These are phyloP conservation scores for Vanacampus margaritifer DNA, from an alignment of 2,113 vertebrate species.

Conservation along the genomic window DNA sequence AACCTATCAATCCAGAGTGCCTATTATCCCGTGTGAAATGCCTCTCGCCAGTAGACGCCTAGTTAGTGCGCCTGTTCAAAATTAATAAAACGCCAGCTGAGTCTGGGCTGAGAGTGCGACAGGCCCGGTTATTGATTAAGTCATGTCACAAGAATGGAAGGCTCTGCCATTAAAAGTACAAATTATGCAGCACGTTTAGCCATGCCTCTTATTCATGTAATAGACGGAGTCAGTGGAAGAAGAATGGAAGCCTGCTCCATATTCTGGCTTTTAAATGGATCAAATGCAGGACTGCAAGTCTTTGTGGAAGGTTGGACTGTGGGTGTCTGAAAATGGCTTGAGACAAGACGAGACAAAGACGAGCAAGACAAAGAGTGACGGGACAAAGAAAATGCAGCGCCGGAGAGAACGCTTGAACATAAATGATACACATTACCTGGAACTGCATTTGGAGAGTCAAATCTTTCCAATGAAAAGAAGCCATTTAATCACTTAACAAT, in stretches of 20 bases:
- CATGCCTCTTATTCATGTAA: slow-evolving; percentile 69
- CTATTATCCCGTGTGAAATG: slow-evolving; percentile 77
- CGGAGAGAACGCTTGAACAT: slow-evolving; percentile 2
- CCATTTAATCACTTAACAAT: slow-evolving; percentile 70
- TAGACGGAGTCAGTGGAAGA: slow-evolving; percentile 60
- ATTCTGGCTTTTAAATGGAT: slow-evolving; percentile 48
- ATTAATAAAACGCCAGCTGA: slow-evolving; percentile 77
- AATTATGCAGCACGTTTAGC: slow-evolving; percentile 68
- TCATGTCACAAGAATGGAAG: slow-evolving; percentile 73
- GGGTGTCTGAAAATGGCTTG: slow-evolving; percentile 45
- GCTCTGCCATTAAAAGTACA: slow-evolving; percentile 66
- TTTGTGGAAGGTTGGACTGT: slow-evolving; percentile 58
- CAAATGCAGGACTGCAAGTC: slow-evolving; percentile 37
- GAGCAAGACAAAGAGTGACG: slow-evolving; percentile 44
- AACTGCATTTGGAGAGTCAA: slow-evolving; percentile 38
- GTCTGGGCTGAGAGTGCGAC: slow-evolving; percentile 64
- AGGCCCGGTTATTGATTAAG: slow-evolving; percentile 78
- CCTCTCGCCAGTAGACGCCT: slow-evolving; percentile 72
- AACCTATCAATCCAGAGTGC: slow-evolving; percentile 79
- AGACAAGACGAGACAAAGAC: slow-evolving; percentile 58
- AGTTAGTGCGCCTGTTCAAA: slow-evolving; percentile 81
- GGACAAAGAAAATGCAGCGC: slow-evolving; percentile 42
- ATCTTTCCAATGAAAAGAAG: slow-evolving; percentile 63
- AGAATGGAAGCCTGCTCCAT: slow-evolving; percentile 56
- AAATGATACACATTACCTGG: slow-evolving; percentile 21